Percentiles rank a stretch among this genome's conserved stretches.
These are phyloP conservation scores for Drosophila differens DNA, from an alignment of 2,888 invertebrate species.

Conservation along the genomic window DNA sequence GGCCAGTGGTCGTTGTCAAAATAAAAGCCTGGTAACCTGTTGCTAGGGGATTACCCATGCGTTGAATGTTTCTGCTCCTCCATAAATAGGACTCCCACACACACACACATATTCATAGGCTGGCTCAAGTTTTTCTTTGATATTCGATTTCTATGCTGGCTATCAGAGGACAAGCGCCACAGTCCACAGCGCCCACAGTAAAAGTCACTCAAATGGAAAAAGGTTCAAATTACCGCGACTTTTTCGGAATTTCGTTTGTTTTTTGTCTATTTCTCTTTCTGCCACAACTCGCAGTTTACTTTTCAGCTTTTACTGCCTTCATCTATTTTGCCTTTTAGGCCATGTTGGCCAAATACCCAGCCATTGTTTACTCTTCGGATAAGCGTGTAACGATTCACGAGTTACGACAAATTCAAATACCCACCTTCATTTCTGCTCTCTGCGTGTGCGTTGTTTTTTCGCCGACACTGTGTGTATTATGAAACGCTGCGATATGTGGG, in stretches of 20 bases:
- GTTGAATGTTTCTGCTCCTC: constrained; percentile 27
- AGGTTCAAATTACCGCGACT: constrained; percentile 79
- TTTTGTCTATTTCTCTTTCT: constrained; percentile 6
- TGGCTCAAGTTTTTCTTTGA: constrained; percentile 60
- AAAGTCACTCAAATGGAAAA: constrained; percentile 75
- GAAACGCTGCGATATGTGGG: constrained; percentile 21
- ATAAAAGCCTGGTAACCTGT: constrained; percentile 73
- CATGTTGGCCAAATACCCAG: constrained; percentile 25
- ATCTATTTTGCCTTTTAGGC: constrained; percentile 46
- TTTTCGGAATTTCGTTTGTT: constrained; percentile 47
- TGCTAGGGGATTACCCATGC: constrained; percentile 72
- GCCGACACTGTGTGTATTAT: constrained; percentile 32
- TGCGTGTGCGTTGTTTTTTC: background rate
- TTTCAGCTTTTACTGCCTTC: constrained; percentile 61
- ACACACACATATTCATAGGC: background rate
- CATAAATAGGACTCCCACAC: constrained; percentile 9
- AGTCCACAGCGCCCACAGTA: constrained; percentile 32
- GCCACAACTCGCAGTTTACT: constrained; percentile 54
- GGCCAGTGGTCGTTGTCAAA: constrained; percentile 56
- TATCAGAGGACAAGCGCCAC: constrained; percentile 14
- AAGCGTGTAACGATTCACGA: constrained; percentile 40
- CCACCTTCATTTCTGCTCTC: constrained; percentile 6
- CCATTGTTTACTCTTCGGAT: constrained; percentile 40
- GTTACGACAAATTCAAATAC: constrained; percentile 47
- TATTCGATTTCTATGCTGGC: constrained; percentile 71